Evolutionary conservation across 1,140 invertebrate genomes (phyloP).

Genomic region (Anoplolepis gracilipes): DNA sequence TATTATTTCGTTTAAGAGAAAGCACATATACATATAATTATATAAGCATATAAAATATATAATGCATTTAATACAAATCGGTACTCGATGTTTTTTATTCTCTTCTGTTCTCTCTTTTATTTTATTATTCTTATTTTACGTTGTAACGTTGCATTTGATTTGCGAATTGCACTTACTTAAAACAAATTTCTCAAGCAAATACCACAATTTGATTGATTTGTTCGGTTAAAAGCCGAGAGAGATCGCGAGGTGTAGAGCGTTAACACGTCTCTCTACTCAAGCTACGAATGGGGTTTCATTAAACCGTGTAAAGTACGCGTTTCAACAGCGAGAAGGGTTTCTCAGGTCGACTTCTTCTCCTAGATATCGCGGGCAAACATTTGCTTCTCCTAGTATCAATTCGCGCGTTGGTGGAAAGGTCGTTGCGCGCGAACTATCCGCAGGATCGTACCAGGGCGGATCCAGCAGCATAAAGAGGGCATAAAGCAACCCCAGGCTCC

Average conservation of each 20-base stretch:
- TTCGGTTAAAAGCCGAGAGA: background rate
- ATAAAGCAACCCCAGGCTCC: conserved; percentile 69
- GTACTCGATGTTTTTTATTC: background rate
- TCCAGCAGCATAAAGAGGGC: conserved; percentile 55
- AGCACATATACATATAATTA: no score
- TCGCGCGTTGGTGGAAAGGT: conserved; percentile 8
- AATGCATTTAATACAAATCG: background rate
- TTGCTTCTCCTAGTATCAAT: conserved; percentile 63
- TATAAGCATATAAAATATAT: background rate
- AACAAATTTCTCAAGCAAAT: background rate
- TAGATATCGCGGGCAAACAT: conserved; percentile 62
- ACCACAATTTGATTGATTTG: conserved; percentile 21
- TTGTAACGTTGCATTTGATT: background rate
- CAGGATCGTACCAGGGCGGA: conserved; percentile 54
- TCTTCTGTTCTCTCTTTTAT: no score
- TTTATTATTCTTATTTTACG: background rate
- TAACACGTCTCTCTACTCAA: background rate
- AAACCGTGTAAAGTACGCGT: conserved; percentile 40
- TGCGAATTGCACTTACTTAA: background rate
- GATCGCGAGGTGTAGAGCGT: background rate
- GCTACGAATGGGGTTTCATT: conserved; percentile 37
- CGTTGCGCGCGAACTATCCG: conserved; percentile 55
- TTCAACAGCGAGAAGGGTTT: conserved; percentile 40
- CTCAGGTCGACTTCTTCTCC: conserved; percentile 57
- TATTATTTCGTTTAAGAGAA: background rate